Percentiles rank a stretch among this genome's conserved stretches.
phyloP scores from a whole-genome alignment of 2,888 invertebrate species.

The Pollenia angustigena region DNA sequence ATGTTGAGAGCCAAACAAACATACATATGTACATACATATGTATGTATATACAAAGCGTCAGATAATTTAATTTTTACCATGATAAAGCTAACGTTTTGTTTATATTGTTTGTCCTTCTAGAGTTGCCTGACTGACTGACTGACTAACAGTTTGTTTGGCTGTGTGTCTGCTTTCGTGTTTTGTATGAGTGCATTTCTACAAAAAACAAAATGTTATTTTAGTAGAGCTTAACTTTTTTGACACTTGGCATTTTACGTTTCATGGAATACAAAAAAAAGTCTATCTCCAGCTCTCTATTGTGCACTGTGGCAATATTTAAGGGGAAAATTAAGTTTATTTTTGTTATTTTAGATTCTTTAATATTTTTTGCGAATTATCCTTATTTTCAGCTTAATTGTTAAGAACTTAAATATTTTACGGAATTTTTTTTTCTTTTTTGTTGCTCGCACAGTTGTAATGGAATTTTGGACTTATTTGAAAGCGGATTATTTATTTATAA shows the following conservation, averaged over 20 bases:
- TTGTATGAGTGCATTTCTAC: constrained; percentile 20
- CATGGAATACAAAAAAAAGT: constrained; percentile 18
- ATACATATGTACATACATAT: not conserved
- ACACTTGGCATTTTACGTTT: constrained; percentile 66
- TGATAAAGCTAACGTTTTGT: not conserved
- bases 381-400: constrained; percentile 57
- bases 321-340: not conserved
- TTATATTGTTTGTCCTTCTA: constrained; percentile 41
- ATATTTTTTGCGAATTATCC: constrained; percentile 25
- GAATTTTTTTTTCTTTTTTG: not conserved
- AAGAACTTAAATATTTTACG: constrained; percentile 2
- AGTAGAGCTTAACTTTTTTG: constrained; percentile 65
- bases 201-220: constrained; percentile 64
- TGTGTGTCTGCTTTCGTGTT: not conserved
- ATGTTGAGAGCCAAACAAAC: constrained; percentile 32
- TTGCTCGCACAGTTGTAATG: not conserved
- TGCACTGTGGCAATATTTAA: constrained; percentile 58
- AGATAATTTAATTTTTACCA: constrained; percentile 8
- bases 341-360: constrained; percentile 21
- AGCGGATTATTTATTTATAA: constrained; percentile 23
- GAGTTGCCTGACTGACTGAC: constrained; percentile 26
- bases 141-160: constrained; percentile 1
- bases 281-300: too few species aligned
- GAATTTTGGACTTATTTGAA: not conserved
- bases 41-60: not conserved